Evolutionary conservation across 2,888 invertebrate species (phyloP), one percentile per base, ranked within the genome.

Genomic region (Xestia sexstrigata): DNA sequence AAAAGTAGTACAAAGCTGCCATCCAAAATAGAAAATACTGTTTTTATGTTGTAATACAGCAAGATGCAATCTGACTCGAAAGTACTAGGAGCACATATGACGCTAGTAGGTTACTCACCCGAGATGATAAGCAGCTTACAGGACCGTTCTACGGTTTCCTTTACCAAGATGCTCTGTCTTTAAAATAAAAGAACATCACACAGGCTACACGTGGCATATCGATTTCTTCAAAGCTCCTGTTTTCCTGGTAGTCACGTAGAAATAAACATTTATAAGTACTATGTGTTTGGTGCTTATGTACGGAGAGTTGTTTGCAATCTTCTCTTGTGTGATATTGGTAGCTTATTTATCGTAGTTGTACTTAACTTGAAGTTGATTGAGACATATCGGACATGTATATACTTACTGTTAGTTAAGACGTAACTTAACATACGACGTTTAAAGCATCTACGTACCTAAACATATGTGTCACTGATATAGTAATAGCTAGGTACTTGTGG

Each of bases 51-150:
- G 20, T 60, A 30, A 30, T 68, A 65, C n/a, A 13, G 35, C 26
- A 52, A 73, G 15, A 39, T 73, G 66, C 66, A 80, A 67, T 47
- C 13, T 60, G 15, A 45, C 23, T 66, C 20, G 26, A 60, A 66
- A 2, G 20, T 66, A 81, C 67, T 67, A 71, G 78, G 62, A 47
- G 78, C 55, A 35, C 70, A 82, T 76, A 62, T 26, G 23, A 70
- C 55, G 42, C 49, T 49, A 42, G 70, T 13, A 60, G 82, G 65
- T 52, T 26, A 80, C 76, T 58, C 63, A 30, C 30, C 6, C 74
- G 52, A 77, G 42, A 70, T 66, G 70, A 62, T 73, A 83, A 66
- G 73, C 79, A 35, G 60, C 83, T 83, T 74, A 70, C 47, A 66
- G 65, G 20, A 67, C 35, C 70, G 49, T 66, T 67, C 58, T 58